A percentile compares a stretch with the other conserved stretches of the same genome.
Conservation (phyloP, 2,113 vertebrate species). For the Oryzias javanicus region DNA sequence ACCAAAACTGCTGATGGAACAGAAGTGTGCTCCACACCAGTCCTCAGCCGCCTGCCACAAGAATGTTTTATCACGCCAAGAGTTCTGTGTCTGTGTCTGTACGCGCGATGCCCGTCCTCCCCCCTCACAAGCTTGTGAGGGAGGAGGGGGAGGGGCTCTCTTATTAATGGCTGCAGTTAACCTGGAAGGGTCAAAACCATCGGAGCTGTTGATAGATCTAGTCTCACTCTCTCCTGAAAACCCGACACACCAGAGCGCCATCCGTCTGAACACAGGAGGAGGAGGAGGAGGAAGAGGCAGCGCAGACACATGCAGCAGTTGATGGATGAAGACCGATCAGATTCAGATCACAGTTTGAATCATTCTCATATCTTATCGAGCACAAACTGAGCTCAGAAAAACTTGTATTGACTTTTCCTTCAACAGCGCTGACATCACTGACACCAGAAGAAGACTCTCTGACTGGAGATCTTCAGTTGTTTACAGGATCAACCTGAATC, state of each 20-base stretch:
- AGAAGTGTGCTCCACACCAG: conserved; percentile 47
- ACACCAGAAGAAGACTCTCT: no score
- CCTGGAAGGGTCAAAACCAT: conserved; percentile 97
- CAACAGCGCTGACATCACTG: no score
- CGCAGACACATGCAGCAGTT: neutral
- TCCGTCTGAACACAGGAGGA: neutral
- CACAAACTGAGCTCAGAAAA: no score
- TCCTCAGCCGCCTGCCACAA: conserved; percentile 30
- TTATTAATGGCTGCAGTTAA: conserved; percentile 92
- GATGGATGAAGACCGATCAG: neutral
- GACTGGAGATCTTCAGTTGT: neutral
- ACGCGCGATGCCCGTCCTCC: conserved; percentile 51
- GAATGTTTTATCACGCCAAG: conserved; percentile 38
- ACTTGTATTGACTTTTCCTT: no score
- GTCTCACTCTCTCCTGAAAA: conserved; percentile 52
- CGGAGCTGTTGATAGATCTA: conserved; percentile 92
- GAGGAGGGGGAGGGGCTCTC: conserved; percentile 77
- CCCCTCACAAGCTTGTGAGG: conserved; percentile 45
- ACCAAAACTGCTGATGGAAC: conserved; percentile 40
- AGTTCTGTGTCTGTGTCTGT: conserved; percentile 21
- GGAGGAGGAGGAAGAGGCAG: neutral
- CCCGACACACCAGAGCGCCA: neutral
- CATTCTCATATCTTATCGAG: no score
- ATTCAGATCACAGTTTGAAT: neutral
- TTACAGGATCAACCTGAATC: neutral